These are phyloP conservation scores for Andrena hattorfiana DNA, from an alignment of 2,888 invertebrate genomes.

Conservation along the genomic window DNA sequence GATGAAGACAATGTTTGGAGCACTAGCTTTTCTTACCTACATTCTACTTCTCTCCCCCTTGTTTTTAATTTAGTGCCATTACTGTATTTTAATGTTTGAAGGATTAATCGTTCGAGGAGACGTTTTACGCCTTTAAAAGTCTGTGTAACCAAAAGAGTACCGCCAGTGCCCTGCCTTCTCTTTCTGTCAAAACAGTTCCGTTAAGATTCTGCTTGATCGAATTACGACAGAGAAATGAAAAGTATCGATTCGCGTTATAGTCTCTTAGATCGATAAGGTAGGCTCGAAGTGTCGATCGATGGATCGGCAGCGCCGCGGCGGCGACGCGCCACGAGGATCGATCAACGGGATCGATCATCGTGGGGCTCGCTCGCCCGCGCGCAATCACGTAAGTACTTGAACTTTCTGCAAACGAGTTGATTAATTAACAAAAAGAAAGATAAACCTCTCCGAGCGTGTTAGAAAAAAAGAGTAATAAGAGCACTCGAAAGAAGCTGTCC, in stretches of 20 bases:
- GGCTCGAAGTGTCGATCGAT: conserved; percentile 65
- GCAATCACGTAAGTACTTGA: conserved; percentile 69
- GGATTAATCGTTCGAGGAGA: neutral
- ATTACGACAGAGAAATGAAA: conserved; percentile 23
- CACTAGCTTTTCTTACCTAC: neutral
- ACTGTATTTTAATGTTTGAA: neutral
- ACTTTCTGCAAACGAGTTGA: conserved; percentile 57
- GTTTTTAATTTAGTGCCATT: neutral
- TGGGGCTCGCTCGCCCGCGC: conserved; percentile 51
- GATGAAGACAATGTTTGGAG: neutral
- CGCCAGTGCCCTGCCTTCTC: conserved; percentile 26
- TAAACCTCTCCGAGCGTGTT: conserved; percentile 63
- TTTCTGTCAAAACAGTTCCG: neutral
- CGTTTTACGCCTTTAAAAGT: neutral
- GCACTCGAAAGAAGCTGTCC: conserved; percentile 67
- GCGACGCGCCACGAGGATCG: conserved; percentile 59
- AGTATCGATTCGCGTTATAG: conserved; percentile 41
- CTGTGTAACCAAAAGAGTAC: conserved; percentile 36
- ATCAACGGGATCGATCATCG: conserved; percentile 56
- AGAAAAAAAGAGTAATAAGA: conserved; percentile 54
- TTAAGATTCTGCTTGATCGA: neutral
- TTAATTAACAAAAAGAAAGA: conserved; percentile 55
- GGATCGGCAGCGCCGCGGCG: conserved; percentile 44
- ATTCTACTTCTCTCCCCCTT: neutral
- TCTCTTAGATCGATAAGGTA: conserved; percentile 65